Percentiles rank a stretch among this genome's conserved stretches.
Evolutionary conservation across 2,888 invertebrate species (phyloP).

Genomic region (Oxytorus armatus): DNA sequence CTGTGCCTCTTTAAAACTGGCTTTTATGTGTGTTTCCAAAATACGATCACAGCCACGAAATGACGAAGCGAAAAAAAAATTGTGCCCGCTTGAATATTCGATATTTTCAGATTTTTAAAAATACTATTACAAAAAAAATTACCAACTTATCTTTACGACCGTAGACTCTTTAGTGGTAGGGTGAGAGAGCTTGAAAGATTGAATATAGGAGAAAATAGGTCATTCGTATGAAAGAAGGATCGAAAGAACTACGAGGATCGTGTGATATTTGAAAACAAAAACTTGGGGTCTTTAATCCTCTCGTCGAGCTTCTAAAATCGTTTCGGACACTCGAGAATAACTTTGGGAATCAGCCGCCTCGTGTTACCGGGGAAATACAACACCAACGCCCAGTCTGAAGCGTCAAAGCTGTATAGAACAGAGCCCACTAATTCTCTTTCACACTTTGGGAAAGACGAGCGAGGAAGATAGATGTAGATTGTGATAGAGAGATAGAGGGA

Average conservation of each 20-base stretch:
- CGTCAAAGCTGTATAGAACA: constrained; percentile 17
- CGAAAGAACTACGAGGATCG: background rate
- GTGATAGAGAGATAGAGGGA: constrained; percentile 50
- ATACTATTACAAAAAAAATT: no score
- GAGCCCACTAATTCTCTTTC: constrained; percentile 62
- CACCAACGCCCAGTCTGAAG: constrained; percentile 25
- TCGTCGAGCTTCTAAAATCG: constrained; percentile 49
- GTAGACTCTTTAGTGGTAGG: no score
- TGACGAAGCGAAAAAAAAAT: no score
- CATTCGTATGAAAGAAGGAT: background rate
- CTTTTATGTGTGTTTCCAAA: no score
- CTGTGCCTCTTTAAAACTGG: no score
- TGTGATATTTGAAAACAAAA: constrained; percentile 30
- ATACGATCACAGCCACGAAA: no score
- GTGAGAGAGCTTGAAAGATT: background rate
- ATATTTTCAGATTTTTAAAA: no score
- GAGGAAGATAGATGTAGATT: constrained; percentile 14
- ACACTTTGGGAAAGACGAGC: constrained; percentile 45
- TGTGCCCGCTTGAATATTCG: no score
- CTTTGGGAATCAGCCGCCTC: constrained; percentile 27
- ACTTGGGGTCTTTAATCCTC: constrained; percentile 48
- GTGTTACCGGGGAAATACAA: constrained; percentile 31
- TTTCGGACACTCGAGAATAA: constrained; percentile 44
- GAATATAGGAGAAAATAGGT: background rate
- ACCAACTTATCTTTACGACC: no score